Conservation (phyloP, 2,797 vertebrate species). For the Sciurus vulgaris region DNA sequence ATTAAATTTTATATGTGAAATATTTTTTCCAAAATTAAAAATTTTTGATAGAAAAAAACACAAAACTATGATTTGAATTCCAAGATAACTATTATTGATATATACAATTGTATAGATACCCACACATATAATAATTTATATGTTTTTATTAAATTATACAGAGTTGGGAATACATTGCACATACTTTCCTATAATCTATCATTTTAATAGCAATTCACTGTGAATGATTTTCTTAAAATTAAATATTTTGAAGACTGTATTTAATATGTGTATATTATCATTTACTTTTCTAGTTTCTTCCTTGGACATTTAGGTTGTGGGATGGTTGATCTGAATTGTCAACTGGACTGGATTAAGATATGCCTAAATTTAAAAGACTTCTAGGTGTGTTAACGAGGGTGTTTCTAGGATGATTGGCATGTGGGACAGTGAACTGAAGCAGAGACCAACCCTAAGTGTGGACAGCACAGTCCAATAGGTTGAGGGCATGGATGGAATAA, state of each 20-base stretch:
- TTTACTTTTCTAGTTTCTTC: not conserved
- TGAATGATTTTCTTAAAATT: not conserved
- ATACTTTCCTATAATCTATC: not conserved
- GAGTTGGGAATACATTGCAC: not conserved
- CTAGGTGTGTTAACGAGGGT: too few species aligned
- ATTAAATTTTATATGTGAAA: conserved; percentile 19
- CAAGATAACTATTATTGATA: not conserved
- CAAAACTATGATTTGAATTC: not conserved
- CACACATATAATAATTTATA: not conserved
- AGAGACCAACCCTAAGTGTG: too few species aligned
- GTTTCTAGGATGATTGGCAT: too few species aligned
- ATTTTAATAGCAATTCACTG: not conserved
- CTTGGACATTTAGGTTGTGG: not conserved
- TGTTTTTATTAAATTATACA: not conserved
- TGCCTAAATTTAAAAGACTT: too few species aligned
- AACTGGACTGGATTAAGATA: too few species aligned
- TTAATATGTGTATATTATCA: not conserved
- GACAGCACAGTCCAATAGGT: too few species aligned
- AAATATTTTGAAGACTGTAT: not conserved
- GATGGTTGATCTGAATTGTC: too few species aligned
- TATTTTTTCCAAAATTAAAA: not conserved
- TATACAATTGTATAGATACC: not conserved
- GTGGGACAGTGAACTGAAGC: too few species aligned
- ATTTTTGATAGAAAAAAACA: conserved; percentile 18
- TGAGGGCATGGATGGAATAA: too few species aligned